Base-by-base conservation (phyloP, 2,113 vertebrate genomes). In the Chrysochloris asiatica region DNA sequence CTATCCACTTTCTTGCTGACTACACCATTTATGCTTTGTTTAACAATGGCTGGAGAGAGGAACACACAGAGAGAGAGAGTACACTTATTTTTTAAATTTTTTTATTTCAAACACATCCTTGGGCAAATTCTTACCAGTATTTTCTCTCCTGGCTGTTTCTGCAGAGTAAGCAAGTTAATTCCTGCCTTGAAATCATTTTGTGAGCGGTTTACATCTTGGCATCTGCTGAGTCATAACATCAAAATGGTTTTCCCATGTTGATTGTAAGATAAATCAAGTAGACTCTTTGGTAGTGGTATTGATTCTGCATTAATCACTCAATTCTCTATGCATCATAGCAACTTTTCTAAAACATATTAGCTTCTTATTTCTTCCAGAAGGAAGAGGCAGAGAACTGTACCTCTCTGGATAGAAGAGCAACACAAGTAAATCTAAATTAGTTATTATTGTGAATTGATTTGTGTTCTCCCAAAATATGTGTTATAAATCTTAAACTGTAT, bases 221-320 rank as follows among this genome's bases (percentile, higher is more conserved):
- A 94, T 88, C 61, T 96, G 28, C 90, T 89, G 82, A 94, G 85
- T 91, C 93, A 82, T 94, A 95, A 89, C 33, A 7, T 43, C 78
- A 92, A 69, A 92, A 95, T n/a, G 65, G 47, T 87, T 95, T 96
- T 93, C 93, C 90, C 87, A 71, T 30, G 45, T 77, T 81, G 82
- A 86, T 22, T 84, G 71, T 75, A 95, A 93, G 91, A 86, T 94
- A 94, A 89, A 85, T 90, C 82, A 63, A 75, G 50, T 89, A 86
- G 48, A 75, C 65, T 38, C 41, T 52, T 82, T 77, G 56, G 73
- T 12, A 33, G 43, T 38, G 52, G n/a, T 95, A 92, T 38, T 89
- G 95, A 95, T 91, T 93, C 63, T 47, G 45, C 88, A 96, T 95
- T 95, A 82, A 76, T 86, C 94, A 89, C 72, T 65, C 14, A 77